Evolutionary conservation across 2,797 vertebrate species (phyloP), one percentile per base, ranked within the genome.

Genomic region (Glossophaga mutica): DNA sequence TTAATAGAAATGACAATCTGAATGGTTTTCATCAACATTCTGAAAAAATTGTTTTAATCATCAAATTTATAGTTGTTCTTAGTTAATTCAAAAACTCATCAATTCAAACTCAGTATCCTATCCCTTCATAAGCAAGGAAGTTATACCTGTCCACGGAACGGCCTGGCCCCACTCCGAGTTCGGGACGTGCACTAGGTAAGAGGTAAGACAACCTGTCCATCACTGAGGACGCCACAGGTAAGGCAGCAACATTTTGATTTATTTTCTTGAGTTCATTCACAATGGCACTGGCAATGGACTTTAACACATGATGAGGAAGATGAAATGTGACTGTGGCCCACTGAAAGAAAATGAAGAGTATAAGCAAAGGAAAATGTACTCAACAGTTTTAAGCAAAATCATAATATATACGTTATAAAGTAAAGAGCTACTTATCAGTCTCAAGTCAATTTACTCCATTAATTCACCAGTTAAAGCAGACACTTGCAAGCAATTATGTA

Each of bases 201-300:
- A 99, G 99, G 99, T 99, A 99, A 99, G 99, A 99, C 97, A 99
- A 99, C 98, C 99, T 99, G 99, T 99, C 99, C 99, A 99, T 99
- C 98, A 99, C 99, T 98, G 99, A 99, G 98, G 99, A 99, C 68
- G 99, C 99, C 98, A 99, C 99, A 97, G 99, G 99, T 98, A 99
- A 99, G 98, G 99, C 99, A 98, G 99, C 99, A 97, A 99, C 98
- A 98, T 99, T 99, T 98, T 99, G 99, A 99, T 99, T 99, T 98
- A 99, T 99, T 99, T 99, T 99, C 99, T 99, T 99, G 98, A 99
- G 99, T 99, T 99, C 99, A 97, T 99, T 99, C 98, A 99, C 99
- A 93, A 99, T 99, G 98, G 99, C 99, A 97, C 99, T 98, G 94
- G 99, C 99, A 97, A 99, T 99, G 97, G 99, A 99, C 98, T 99